phyloP scores from a whole-genome alignment of 2,888 invertebrate genomes.

The Schizaphis graminum region DNA sequence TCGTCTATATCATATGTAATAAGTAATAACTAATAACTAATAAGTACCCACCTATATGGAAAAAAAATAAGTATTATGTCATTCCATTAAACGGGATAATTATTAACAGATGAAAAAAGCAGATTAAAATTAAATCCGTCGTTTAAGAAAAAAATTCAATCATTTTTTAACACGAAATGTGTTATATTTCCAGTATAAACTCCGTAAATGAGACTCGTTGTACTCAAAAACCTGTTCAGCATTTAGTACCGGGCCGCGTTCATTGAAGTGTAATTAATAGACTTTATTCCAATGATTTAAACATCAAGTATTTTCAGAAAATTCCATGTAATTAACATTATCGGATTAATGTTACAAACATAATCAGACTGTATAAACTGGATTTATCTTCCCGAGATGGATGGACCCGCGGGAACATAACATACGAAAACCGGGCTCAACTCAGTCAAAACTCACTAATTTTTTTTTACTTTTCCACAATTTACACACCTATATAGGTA shows the following conservation, averaged over 20 bases:
- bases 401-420: slow-evolving; percentile 2
- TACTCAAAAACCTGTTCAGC: slow-evolving; percentile 51
- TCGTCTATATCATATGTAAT: background rate
- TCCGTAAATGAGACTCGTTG: slow-evolving; percentile 3
- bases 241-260: slow-evolving; percentile 1
- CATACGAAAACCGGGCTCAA: slow-evolving; percentile 19
- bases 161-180: slow-evolving; percentile 54
- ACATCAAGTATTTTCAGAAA: slow-evolving; percentile 54
- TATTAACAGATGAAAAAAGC: slow-evolving; percentile 51
- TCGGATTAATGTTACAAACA: slow-evolving; percentile 60
- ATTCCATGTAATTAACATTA: slow-evolving; percentile 59
- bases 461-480: background rate
- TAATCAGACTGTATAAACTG: slow-evolving; percentile 36
- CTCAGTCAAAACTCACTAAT: background rate
- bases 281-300: slow-evolving; percentile 60
- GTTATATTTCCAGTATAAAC: slow-evolving; percentile 42
- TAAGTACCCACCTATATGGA: slow-evolving; percentile 2
- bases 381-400: background rate
- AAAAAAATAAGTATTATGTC: slow-evolving; percentile 35
- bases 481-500: background rate
- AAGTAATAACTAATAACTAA: slow-evolving; percentile 28
- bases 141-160: slow-evolving; percentile 39
- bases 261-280: slow-evolving; percentile 60
- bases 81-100: slow-evolving; percentile 9
- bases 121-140: slow-evolving; percentile 50